Conservation (phyloP, 2,797 vertebrate species). For the Clarias laeviceps region DNA sequence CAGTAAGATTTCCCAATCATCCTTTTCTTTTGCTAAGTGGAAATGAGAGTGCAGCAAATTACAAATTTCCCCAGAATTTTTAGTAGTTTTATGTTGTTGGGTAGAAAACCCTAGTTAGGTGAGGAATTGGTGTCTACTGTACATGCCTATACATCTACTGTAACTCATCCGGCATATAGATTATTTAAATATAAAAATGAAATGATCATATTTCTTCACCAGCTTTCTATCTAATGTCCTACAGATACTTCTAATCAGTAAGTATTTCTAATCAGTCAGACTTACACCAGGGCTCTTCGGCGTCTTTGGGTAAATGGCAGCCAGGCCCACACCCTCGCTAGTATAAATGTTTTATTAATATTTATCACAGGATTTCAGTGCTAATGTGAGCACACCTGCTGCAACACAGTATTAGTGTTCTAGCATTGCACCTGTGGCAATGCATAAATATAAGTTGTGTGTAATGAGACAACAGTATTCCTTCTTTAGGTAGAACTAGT, state of each 20-base stretch:
- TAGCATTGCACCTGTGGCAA: slow-evolving; percentile 22
- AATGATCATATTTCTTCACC: background rate
- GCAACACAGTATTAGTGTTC: background rate
- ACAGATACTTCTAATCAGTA: slow-evolving; percentile 1
- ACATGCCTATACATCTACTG: too few relatives aligned
- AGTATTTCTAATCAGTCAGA: background rate
- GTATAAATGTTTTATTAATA: slow-evolving; percentile 20
- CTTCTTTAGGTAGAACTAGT: background rate
- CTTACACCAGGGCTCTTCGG: background rate
- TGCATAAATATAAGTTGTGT: background rate
- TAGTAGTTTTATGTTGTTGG: background rate
- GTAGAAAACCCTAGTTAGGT: background rate
- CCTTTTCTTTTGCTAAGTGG: slow-evolving; percentile 5
- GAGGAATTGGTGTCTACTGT: background rate
- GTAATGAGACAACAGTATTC: background rate
- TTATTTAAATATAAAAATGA: background rate
- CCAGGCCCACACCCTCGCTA: background rate
- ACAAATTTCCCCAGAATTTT: background rate
- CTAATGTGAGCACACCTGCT: slow-evolving; percentile 1
- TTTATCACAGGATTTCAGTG: slow-evolving; percentile 4
- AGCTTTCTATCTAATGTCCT: background rate
- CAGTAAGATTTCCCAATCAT: slow-evolving; percentile 1
- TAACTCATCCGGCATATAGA: background rate
- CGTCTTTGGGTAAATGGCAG: background rate
- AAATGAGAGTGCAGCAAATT: slow-evolving; percentile 12